A percentile compares a stretch with the other conserved stretches of the same genome.
Evolutionary conservation across 2,113 vertebrate species (phyloP).

Genomic region (Sciurus niger): DNA sequence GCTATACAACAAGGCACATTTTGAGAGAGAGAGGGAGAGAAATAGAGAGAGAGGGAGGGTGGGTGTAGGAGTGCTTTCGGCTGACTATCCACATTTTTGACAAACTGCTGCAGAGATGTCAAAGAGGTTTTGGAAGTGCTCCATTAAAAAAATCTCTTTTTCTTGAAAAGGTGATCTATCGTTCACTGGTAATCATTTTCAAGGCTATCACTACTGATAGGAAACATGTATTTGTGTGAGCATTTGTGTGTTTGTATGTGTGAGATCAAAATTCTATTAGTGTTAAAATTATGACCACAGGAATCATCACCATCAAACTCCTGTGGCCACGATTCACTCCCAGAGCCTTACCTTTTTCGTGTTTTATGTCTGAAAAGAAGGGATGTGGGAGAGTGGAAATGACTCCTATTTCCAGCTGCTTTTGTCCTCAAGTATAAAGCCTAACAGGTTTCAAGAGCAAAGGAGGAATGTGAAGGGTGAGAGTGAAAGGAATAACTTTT

Average conservation of each 20-base stretch:
- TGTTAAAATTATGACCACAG: conserved; percentile 78
- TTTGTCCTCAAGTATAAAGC: conserved; percentile 87
- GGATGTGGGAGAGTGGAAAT: conserved; percentile 74
- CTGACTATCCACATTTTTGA: conserved; percentile 28
- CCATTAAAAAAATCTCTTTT: conserved; percentile 47
- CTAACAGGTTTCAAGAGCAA: conserved; percentile 80
- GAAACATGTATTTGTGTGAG: fast-evolving
- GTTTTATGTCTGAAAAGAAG: conserved; percentile 83
- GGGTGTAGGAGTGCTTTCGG: background rate
- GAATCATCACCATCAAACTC: conserved; percentile 73
- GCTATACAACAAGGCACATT: background rate
- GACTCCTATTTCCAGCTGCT: conserved; percentile 83
- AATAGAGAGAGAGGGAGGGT: background rate
- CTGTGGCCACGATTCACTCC: conserved; percentile 80
- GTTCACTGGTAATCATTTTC: conserved; percentile 77
- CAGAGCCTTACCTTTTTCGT: conserved; percentile 79
- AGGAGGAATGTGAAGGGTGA: conserved; percentile 84
- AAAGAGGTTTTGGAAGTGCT: conserved; percentile 43
- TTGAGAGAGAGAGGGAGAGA: too few relatives aligned
- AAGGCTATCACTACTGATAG: conserved; percentile 70
- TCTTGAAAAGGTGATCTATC: conserved; percentile 63
- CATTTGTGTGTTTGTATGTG: background rate
- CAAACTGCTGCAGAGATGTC: conserved; percentile 38
- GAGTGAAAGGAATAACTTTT: conserved; percentile 82
- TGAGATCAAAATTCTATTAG: conserved; percentile 74